These are phyloP conservation scores for Haliaeetus leucogaster DNA, from an alignment of 2,113 vertebrate species.

Conservation along the genomic window DNA sequence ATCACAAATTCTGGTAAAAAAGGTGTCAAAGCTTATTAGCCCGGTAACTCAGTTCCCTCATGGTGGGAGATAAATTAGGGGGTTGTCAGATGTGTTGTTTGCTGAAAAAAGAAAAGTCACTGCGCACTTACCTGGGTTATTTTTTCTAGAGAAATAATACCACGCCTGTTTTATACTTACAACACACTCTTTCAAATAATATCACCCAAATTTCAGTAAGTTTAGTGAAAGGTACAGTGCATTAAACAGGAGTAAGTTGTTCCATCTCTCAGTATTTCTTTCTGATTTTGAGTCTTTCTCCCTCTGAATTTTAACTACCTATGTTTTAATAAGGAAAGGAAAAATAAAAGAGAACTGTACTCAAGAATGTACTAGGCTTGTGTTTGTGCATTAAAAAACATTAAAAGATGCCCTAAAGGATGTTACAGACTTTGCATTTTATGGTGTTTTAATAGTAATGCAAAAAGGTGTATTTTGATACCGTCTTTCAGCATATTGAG, in stretches of 20 bases:
- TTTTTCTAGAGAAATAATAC: neutral
- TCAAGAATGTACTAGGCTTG: neutral
- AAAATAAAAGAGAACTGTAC: neutral
- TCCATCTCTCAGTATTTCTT: neutral
- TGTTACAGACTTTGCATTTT: constrained; percentile 13
- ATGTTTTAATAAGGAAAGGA: neutral
- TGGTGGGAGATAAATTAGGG: neutral
- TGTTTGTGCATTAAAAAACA: neutral
- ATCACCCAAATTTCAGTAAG: neutral
- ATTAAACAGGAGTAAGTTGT: neutral
- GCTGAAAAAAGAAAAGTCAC: neutral
- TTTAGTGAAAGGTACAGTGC: neutral
- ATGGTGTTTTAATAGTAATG: neutral
- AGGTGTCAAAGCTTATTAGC: neutral
- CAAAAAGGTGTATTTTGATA: neutral
- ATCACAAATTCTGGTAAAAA: constrained; percentile 18
- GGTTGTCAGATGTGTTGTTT: neutral
- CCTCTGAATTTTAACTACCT: neutral
- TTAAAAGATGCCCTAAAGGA: neutral
- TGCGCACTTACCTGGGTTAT: neutral
- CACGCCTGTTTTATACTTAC: neutral
- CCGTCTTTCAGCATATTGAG: neutral
- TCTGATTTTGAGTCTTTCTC: neutral
- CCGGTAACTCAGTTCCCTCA: neutral
- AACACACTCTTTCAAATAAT: neutral